A percentile compares a stretch with the other conserved stretches of the same genome.
Evolutionary conservation across 2,113 vertebrate species (phyloP).

Genomic region (Elephas maximus): DNA sequence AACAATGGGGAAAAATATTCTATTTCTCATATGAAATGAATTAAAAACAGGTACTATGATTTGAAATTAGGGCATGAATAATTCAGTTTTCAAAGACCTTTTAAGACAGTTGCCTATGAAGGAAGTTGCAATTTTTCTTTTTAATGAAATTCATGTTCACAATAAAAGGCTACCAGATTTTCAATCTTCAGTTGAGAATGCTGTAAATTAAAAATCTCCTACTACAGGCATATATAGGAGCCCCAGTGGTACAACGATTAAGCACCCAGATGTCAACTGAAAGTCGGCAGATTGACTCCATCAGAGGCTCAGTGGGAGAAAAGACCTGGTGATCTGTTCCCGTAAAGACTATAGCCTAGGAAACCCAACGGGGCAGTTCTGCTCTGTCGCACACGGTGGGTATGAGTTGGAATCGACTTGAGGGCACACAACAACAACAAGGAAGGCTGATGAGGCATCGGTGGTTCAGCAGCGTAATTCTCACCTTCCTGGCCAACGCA

Average conservation of each 20-base stretch:
- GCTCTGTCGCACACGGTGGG: too few species aligned
- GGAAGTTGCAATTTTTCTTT: not conserved
- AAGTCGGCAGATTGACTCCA: not conserved
- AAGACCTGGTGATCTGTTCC: not conserved
- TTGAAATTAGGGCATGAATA: constrained; percentile 20
- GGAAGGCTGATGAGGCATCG: not conserved
- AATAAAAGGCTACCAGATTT: not conserved
- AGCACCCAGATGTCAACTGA: not conserved
- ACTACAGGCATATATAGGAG: not conserved
- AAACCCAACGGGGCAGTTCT: not conserved
- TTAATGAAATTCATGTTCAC: constrained; percentile 1
- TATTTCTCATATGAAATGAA: constrained; percentile 17
- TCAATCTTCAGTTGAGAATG: constrained; percentile 37
- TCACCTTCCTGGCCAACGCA: not conserved
- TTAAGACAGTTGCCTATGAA: constrained; percentile 11
- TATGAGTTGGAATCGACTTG: not conserved
- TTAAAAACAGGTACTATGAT: constrained; percentile 30
- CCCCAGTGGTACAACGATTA: not conserved
- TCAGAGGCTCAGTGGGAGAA: not conserved
- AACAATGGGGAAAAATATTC: not conserved
- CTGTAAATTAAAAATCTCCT: not conserved
- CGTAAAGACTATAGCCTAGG: not conserved
- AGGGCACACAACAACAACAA: not conserved
- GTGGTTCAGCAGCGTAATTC: not conserved
- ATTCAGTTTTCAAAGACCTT: constrained; percentile 8